Conservation (phyloP, 2,797 vertebrate genomes). For the Muraenolepis orangiensis region DNA sequence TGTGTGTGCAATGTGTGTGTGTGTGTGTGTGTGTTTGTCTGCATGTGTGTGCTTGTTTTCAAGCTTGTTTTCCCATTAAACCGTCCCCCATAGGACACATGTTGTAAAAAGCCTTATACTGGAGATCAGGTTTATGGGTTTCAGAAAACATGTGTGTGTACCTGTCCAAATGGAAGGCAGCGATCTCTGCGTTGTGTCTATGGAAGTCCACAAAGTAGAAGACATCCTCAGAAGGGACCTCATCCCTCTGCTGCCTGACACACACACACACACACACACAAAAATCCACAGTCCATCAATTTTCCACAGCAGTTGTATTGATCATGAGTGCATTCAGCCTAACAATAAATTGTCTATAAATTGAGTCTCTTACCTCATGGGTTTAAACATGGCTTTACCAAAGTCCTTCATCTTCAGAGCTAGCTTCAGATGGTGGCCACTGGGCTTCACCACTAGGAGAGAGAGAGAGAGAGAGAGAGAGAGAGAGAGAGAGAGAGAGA, state of each 20-base stretch:
- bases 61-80: too few relatives aligned
- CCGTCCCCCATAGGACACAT: too few relatives aligned
- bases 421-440: conserved; percentile 93
- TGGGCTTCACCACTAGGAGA: conserved; percentile 90
- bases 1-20: too few relatives aligned
- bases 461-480: not conserved
- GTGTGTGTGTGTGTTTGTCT: too few relatives aligned
- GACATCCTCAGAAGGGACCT: conserved; percentile 87
- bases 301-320: not conserved
- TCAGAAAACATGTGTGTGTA: conserved; percentile 55
- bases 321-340: too few relatives aligned
- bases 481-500: not conserved
- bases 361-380: conserved; percentile 86
- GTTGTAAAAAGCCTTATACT: too few relatives aligned
- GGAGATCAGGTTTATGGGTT: too few relatives aligned
- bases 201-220: conserved; percentile 96
- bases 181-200: conserved; percentile 95
- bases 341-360: too few relatives aligned
- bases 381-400: conserved; percentile 97
- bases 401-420: conserved; percentile 88
- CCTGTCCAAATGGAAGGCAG: conserved; percentile 97
- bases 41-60: too few relatives aligned
- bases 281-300: too few relatives aligned
- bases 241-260: conserved; percentile 85
- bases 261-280: conserved; percentile 10